Evolutionary conservation across 23 tunicate genomes (phyloP).

Genomic region (Phallusia fumigata): DNA sequence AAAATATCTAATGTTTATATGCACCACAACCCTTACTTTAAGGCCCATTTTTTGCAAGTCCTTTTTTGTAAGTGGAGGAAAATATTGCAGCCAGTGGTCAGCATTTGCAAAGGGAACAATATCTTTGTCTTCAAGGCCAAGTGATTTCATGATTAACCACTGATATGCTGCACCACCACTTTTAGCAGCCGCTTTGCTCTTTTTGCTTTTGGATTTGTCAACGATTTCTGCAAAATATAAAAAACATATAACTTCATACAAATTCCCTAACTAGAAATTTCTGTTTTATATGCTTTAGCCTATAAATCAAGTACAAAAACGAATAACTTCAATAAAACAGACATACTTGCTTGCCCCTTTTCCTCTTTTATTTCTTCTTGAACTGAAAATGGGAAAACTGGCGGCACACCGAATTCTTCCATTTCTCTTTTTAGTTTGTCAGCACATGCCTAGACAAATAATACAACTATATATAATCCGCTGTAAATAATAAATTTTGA

Average conservation of each 20-base stretch:
- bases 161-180: slow-evolving; percentile 78
- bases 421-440: slow-evolving; percentile 97
- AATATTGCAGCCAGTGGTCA: slow-evolving; percentile 84
- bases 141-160: slow-evolving; percentile 94
- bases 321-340: no score
- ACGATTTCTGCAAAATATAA: slow-evolving; percentile 51
- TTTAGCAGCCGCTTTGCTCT: slow-evolving; percentile 94
- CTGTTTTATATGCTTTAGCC: no score
- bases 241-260: neutral
- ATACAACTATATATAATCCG: no score
- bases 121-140: slow-evolving; percentile 86
- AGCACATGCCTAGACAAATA: slow-evolving; percentile 87
- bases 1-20: neutral
- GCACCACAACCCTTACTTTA: slow-evolving; percentile 29
- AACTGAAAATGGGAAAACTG: slow-evolving; percentile 69
- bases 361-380: slow-evolving; percentile 44
- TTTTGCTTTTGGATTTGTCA: slow-evolving; percentile 94
- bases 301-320: no score
- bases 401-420: slow-evolving; percentile 90
- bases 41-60: slow-evolving; percentile 88
- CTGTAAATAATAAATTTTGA: no score
- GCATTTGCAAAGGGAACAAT: slow-evolving; percentile 81
- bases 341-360: slow-evolving; percentile 4
- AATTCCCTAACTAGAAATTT: no score
- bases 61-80: slow-evolving; percentile 72